Evolutionary conservation across 2,113 vertebrate genomes (phyloP), one percentile per base, ranked within the genome.

Genomic region (Mirounga angustirostris): DNA sequence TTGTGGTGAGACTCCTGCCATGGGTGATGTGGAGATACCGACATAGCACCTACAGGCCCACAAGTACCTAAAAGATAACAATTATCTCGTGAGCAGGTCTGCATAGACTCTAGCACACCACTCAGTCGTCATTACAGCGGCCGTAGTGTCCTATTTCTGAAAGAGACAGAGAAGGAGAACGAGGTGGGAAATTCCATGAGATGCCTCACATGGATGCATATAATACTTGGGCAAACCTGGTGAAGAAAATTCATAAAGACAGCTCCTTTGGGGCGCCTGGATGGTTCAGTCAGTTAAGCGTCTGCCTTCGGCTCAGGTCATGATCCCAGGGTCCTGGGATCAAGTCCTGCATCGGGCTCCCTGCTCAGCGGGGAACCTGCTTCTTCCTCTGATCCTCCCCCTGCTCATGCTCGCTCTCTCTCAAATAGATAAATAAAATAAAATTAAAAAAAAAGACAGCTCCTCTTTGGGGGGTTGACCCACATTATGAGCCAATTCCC

Each of bases 151-250:
- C 15, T 73, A 11, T 46, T 85, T 13, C 24, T 69, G 40, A n/a
- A 65, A 4, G 15, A 33, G 40, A 33, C 7, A 58, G 11, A 79
- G 19, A 98, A 94, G 93, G 90, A 97, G 85, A 89, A 76, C 54
- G 24, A 54, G 46, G 90, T 95, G 85, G 96, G 93, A 97, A 97
- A 96, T 93, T 97, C 91, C 84, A 69, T 97, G 56, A 81, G 86
- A 95, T 91, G 71, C 93, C 94, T 97, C 93, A 84, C 92, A 54
- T 30, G 96, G 91, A 97, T 74, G 95, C 91, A 82, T 87, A 82
- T 21, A 81, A 86, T 54, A 26, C 7, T 95, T n/a, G 52, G 90
- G 88, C 97, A 97, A 97, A 97, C 88, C 93, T 65, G 89, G 54
- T 43, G 59, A 92, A 84, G 90, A 93, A 74, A 94, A 76, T 7